Conservation (phyloP, 2,113 vertebrate species). For the Hypanus sabinus region DNA sequence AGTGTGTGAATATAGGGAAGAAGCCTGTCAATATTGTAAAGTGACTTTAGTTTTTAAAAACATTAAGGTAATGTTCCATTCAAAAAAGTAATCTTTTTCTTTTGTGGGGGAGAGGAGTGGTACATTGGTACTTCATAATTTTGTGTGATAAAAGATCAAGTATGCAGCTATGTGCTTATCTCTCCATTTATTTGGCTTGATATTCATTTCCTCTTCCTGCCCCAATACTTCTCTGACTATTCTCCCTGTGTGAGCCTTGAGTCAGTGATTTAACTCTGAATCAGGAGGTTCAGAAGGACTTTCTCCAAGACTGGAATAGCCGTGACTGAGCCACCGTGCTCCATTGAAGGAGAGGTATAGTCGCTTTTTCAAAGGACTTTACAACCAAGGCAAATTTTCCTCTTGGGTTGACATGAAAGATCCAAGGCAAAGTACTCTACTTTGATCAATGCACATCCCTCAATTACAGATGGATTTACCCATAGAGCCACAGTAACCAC, state of each 20-base stretch:
- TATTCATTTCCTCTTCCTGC: not conserved
- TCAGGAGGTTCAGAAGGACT: not conserved
- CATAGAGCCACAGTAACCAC: not conserved
- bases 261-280: not conserved
- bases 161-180: not conserved
- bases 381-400: not conserved
- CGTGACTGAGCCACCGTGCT: too few species aligned
- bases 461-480: not conserved
- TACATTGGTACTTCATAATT: not conserved
- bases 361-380: not conserved
- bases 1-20: constrained; percentile 60
- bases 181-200: not conserved
- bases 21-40: constrained; percentile 65
- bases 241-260: not conserved
- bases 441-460: not conserved
- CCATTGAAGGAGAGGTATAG: not conserved
- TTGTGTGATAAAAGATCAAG: not conserved
- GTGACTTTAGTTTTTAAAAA: constrained; percentile 50
- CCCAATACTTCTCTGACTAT: not conserved
- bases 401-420: not conserved
- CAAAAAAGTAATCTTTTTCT: not conserved
- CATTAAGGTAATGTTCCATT: constrained; percentile 55
- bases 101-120: not conserved
- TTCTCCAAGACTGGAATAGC: not conserved
- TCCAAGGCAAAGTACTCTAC: not conserved